Percentiles rank a stretch among this genome's conserved stretches.
Evolutionary conservation across 2,888 invertebrate genomes (phyloP).

Genomic region (Megastigmus dorsalis): DNA sequence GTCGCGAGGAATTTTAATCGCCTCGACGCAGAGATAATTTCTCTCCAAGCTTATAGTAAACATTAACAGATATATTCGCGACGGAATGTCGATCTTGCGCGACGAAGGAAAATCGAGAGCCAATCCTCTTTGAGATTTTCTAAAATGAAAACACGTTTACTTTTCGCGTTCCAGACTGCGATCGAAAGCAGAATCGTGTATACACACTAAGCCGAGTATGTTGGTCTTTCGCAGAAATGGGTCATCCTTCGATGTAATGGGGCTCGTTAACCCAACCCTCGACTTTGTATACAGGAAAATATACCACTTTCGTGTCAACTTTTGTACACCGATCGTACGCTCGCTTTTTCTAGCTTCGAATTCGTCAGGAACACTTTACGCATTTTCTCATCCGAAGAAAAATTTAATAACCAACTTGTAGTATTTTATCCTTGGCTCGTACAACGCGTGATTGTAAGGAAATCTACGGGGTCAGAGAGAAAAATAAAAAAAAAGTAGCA

Average conservation of each 20-base stretch:
- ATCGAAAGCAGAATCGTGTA: constrained; percentile 2
- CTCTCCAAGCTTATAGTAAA: constrained; percentile 17
- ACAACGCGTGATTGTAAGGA: neutral
- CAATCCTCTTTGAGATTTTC: constrained; percentile 13
- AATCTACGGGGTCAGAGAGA: constrained; percentile 5
- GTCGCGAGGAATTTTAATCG: constrained; percentile 30
- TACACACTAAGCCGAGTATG: neutral
- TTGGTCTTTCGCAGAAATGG: neutral
- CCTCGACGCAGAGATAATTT: constrained; percentile 32
- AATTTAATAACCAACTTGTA: too few relatives aligned
- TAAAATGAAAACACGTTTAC: constrained; percentile 40
- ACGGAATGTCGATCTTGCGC: constrained; percentile 35
- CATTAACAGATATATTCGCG: neutral
- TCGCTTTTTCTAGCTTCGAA: neutral
- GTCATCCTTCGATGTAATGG: constrained; percentile 21
- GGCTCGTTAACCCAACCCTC: neutral
- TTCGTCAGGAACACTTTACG: neutral
- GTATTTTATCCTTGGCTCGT: too few relatives aligned
- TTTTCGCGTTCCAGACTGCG: neutral
- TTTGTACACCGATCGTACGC: neutral
- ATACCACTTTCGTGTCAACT: neutral
- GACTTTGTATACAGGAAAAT: neutral
- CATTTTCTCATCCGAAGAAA: too few relatives aligned
- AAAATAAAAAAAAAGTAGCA: neutral
- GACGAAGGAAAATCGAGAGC: constrained; percentile 22